phyloP scores from a whole-genome alignment of 2,888 invertebrate genomes.

The Theretra japonica region DNA sequence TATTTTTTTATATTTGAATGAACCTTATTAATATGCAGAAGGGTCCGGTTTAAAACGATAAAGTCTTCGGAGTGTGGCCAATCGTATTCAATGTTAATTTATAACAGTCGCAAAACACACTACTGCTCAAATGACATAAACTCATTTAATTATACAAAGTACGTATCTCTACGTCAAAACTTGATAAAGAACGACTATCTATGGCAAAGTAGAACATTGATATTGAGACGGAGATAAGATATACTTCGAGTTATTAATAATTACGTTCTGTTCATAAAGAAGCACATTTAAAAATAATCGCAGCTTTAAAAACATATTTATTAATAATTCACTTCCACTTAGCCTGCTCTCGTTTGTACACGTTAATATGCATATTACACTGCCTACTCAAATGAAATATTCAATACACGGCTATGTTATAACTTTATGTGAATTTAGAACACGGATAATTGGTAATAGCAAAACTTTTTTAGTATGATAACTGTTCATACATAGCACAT shows the following conservation, averaged over 20 bases:
- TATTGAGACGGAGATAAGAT: constrained; percentile 69
- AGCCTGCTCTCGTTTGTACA: constrained; percentile 15
- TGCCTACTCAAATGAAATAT: constrained; percentile 22
- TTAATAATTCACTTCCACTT: constrained; percentile 10
- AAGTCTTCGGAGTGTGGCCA: background rate
- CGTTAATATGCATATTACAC: constrained; percentile 18
- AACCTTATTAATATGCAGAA: constrained; percentile 1
- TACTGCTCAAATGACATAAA: background rate
- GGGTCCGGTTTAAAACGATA: background rate
- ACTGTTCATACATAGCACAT: background rate
- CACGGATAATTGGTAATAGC: constrained; percentile 1
- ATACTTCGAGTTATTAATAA: constrained; percentile 33
- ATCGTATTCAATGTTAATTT: background rate
- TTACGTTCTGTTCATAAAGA: constrained; percentile 22
- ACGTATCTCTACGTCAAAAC: constrained; percentile 35
- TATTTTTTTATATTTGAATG: background rate
- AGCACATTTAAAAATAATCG: constrained; percentile 20
- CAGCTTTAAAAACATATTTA: constrained; percentile 8
- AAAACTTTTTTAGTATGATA: background rate
- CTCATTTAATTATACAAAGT: constrained; percentile 28
- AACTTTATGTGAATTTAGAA: constrained; percentile 7
- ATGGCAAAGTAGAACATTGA: constrained; percentile 60
- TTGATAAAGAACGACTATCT: constrained; percentile 64
- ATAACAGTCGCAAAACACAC: background rate
- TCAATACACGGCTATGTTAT: constrained; percentile 3